Evolutionary conservation across 1,140 invertebrate species (phyloP), one percentile per base, ranked within the genome.

Genomic region (Microplitis demolitor): DNA sequence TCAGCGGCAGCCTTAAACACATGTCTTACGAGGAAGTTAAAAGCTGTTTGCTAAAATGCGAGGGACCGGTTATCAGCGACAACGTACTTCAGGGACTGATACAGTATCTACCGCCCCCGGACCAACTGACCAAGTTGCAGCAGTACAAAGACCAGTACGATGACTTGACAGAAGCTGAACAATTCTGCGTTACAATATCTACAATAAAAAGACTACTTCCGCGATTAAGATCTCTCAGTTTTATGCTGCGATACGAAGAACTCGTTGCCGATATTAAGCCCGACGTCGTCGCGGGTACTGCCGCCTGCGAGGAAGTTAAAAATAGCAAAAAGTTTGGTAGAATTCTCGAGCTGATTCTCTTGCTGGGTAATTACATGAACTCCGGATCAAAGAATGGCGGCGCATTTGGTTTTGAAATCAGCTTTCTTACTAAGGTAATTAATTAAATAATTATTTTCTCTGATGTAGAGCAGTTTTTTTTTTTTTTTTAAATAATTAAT

Each of bases 371-470:
- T 88, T 97, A 95, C 77, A 95, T 99, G 93, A 98, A 98, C 84
- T 92, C 95, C 3, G 97, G 97, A 0, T 97, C 96, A 0, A 93
- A 93, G 77, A 98, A 98, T 83, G 97, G 93, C 6, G 94, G 96
- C 78, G 96, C 97, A 2, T 94, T 96, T 79, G 98, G 96, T 4
- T 99, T 99, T 87, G 97, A 99, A 86, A 97, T 99, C 69, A 97
- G 92, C 82, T 99, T 96, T 84, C 89, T 99, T 2, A 94, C 96
- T 0, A 99, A 99, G 90, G 93, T 97, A 85, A 79, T 77, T 76
- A 33, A 24, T 16, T 33, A 73, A 78, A 69, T 24, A 24, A 24
- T 24, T 24, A 24, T 24, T 24, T 24, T 24, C 24, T 24, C 24
- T 24, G 0, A 24, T 24, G 24, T 24, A 24, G 24, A 24, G 24